These are phyloP conservation scores for Chironomus riparius DNA, from an alignment of 2,888 invertebrate genomes.

Conservation along the genomic window DNA sequence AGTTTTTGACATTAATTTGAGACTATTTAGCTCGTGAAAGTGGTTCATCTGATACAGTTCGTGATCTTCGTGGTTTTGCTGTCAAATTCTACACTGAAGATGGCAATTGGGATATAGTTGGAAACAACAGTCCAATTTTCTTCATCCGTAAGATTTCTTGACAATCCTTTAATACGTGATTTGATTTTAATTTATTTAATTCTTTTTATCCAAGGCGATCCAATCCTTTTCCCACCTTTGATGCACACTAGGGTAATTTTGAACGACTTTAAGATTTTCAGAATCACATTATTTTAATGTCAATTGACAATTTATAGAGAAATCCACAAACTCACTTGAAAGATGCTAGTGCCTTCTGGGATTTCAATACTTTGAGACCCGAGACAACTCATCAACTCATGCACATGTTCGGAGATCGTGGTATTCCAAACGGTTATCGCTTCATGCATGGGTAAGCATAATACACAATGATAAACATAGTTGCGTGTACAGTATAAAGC, in stretches of 20 bases:
- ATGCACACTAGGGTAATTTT: conserved; percentile 64
- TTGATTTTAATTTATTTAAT: no score
- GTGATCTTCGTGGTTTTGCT: conserved; percentile 89
- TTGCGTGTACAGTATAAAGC: no score
- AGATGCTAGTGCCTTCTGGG: conserved; percentile 95
- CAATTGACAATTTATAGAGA: conserved; percentile 61
- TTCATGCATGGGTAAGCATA: conserved; percentile 65
- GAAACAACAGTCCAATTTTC: conserved; percentile 88
- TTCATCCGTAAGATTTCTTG: conserved; percentile 57
- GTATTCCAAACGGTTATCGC: conserved; percentile 85
- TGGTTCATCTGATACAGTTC: conserved; percentile 82
- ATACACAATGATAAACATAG: no score
- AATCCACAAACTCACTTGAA: conserved; percentile 88
- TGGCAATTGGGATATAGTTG: conserved; percentile 89
- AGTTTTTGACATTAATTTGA: no score
- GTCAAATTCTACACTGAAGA: conserved; percentile 90
- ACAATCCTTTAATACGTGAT: background rate
- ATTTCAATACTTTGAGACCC: conserved; percentile 80
- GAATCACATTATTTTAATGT: no score
- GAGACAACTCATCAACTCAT: conserved; percentile 78
- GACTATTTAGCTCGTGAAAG: conserved; percentile 57
- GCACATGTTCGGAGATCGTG: conserved; percentile 84
- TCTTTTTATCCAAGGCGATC: conserved; percentile 46
- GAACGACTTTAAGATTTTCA: no score
- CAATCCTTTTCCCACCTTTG: conserved; percentile 84